Base-by-base conservation (phyloP, 2,888 invertebrate species). In the Orgyia antiqua region DNA sequence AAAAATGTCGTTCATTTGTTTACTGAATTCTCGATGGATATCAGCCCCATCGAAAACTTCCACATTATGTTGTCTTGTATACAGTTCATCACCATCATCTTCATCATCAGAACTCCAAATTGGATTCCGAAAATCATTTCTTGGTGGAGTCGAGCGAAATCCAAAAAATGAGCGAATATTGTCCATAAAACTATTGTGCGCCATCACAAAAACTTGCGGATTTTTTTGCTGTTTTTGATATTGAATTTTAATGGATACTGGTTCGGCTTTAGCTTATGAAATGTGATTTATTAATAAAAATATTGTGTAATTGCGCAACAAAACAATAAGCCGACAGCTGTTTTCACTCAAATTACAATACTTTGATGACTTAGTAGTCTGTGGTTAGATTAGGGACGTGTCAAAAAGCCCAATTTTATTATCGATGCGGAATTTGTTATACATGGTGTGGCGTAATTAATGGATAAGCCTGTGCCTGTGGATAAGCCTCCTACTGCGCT, bases 81-180 rank as follows among this genome's bases (percentile, higher is more conserved):
- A 84, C 9, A 84, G 60, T 42, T 84, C 84, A 43, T 83, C 83
- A 2, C 67, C 79, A 20, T 76, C 76, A 37, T 83, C 84, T 44
- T 83, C 83, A 39, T 83, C 83, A 36, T 83, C 83, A 3, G 77
- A 72, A 30, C 70, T 74, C 84, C 86, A 84, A 46, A 86, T 82
- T 3, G 86, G 86, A 50, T 86, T 86, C 27, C 86, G 71, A 49
- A 86, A 86, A 45, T 84, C 82, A 39, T 82, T 86, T 48, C 62
- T 59, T 12, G 79, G 82, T 19, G 73, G 68, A 30, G 74, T 67
- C 26, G 59, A 55, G 13, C 51, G 51, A 17, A 80, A 21, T 13
- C 84, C 84, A 32, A 86, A 64, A 56, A 83, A 80, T 15, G 64
- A 49, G 13, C 68, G 66, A 26, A 86, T 40, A 52, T 61, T 77